Percentiles rank a stretch among this genome's conserved stretches.
Evolutionary conservation across 2,888 invertebrate species (phyloP).

Genomic region (Sthenelais limicola): DNA sequence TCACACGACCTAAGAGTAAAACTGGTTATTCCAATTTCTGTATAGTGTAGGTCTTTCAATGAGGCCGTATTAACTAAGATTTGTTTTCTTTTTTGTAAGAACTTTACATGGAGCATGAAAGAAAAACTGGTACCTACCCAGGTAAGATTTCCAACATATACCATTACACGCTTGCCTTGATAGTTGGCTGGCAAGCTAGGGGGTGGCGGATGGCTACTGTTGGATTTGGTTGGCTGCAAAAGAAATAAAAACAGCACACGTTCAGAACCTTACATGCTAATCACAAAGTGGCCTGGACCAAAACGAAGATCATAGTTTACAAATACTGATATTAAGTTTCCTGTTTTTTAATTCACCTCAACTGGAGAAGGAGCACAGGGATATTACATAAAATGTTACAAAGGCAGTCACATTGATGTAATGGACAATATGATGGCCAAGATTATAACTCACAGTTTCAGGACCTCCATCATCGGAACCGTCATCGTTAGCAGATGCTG

Average conservation of each 20-base stretch:
- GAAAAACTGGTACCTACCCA: conserved; percentile 93
- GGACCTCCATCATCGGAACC: background rate
- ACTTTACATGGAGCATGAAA: no score
- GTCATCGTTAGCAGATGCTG: conserved; percentile 43
- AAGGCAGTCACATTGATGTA: background rate
- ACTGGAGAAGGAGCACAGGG: no score
- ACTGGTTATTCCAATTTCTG: no score
- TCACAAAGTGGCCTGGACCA: no score
- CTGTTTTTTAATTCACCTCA: no score
- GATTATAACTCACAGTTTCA: conserved; percentile 8
- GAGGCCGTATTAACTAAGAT: no score
- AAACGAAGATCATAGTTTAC: no score
- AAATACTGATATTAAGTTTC: no score
- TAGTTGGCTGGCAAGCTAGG: conserved; percentile 44
- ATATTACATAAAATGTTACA: no score
- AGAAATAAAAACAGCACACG: background rate
- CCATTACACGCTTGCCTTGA: conserved; percentile 46
- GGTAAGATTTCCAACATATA: conserved; percentile 98
- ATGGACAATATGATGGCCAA: background rate
- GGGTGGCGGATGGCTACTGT: conserved; percentile 16
- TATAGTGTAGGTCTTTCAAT: no score
- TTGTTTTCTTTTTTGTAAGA: no score
- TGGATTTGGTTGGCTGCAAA: conserved; percentile 39
- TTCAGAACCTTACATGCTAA: no score
- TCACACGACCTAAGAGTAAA: background rate